Conservation (phyloP, 2,113 vertebrate species). For the Alligator mississippiensis region DNA sequence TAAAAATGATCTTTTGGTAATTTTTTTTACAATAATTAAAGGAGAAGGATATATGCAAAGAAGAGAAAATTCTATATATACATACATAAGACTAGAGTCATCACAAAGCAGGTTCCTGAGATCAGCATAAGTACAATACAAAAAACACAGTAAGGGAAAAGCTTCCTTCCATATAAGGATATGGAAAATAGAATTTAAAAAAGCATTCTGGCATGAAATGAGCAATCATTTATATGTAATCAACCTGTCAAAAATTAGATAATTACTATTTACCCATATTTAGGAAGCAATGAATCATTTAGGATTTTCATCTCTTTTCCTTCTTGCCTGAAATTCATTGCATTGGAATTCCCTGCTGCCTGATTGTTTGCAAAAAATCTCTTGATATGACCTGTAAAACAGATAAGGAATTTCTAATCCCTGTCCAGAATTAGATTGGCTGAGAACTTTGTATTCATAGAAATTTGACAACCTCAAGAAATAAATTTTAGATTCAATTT, state of each 20-base stretch:
- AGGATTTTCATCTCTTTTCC: background rate
- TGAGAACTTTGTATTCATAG: background rate
- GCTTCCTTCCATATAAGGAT: background rate
- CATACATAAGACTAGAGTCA: background rate
- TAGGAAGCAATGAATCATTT: background rate
- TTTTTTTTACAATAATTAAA: background rate
- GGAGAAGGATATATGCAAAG: background rate
- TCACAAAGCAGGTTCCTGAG: background rate
- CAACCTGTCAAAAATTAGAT: background rate
- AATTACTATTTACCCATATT: background rate
- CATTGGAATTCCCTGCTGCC: background rate
- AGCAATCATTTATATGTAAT: background rate
- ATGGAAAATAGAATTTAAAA: background rate
- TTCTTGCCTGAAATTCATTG: background rate
- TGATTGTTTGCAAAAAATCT: background rate
- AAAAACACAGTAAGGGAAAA: rapidly evolving
- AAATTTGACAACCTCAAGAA: background rate
- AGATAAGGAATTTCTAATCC: background rate
- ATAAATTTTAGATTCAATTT: background rate
- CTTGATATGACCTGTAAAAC: background rate
- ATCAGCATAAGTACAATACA: background rate
- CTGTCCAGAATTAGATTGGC: background rate
- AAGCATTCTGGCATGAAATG: background rate
- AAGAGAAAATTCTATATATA: background rate
- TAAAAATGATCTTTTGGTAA: background rate